Conservation (phyloP, 2,888 invertebrate species). For the Gortyna flavago region DNA sequence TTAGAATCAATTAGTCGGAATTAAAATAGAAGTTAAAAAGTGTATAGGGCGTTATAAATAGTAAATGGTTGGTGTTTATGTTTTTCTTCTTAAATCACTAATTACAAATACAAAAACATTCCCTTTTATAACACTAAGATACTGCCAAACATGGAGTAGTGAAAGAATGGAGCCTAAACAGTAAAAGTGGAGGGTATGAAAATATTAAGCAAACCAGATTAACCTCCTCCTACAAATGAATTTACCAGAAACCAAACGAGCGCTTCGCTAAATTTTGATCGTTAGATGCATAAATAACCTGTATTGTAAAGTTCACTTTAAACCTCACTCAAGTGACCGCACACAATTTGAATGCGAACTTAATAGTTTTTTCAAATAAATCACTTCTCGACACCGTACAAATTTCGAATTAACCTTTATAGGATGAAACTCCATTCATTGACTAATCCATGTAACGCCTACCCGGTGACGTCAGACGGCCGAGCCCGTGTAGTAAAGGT, state of each 20-base stretch:
- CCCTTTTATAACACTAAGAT: background rate
- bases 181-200: background rate
- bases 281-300: background rate
- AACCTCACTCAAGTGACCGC: background rate
- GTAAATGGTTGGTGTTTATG: background rate
- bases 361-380: too few species aligned
- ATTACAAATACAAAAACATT: background rate
- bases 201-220: background rate
- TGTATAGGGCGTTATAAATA: background rate
- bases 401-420: background rate
- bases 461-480: slow-evolving; percentile 25
- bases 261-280: background rate
- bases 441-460: background rate
- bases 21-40: background rate
- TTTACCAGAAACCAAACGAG: background rate
- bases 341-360: too few species aligned
- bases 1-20: too few species aligned
- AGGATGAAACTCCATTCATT: slow-evolving; percentile 18
- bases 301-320: background rate
- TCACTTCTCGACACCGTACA: too few species aligned
- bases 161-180: slow-evolving; percentile 8
- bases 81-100: background rate
- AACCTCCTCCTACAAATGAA: background rate
- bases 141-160: slow-evolving; percentile 4
- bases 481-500: slow-evolving; percentile 39